phyloP scores from a whole-genome alignment of 2,797 vertebrate species.

The Gymnodraco acuticeps region DNA sequence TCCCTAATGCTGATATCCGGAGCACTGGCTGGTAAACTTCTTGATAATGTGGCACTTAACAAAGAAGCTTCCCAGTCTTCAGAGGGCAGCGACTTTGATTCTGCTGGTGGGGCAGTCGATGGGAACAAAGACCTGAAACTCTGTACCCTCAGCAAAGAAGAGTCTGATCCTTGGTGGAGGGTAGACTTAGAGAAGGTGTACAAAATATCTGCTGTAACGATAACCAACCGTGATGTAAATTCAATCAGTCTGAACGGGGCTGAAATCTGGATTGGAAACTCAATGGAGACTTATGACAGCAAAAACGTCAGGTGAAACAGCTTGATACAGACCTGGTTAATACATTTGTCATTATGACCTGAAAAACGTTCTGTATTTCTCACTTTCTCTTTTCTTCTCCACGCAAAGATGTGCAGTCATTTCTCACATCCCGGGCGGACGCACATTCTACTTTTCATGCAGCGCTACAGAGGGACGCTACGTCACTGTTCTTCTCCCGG shows the following conservation, averaged over 20 bases:
- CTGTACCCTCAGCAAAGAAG: background rate
- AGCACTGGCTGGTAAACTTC: constrained; percentile 26
- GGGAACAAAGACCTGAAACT: background rate
- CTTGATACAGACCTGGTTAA: background rate
- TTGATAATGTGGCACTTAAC: constrained; percentile 28
- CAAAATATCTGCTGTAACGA: background rate
- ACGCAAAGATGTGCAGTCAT: constrained; percentile 10
- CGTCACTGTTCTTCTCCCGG: constrained; percentile 18
- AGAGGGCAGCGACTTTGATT: rapidly evolving
- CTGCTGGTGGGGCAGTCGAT: constrained; percentile 18
- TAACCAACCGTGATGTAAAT: background rate
- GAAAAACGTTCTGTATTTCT: background rate
- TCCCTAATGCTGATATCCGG: constrained; percentile 5
- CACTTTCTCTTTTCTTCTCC: background rate
- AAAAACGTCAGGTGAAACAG: constrained; percentile 1
- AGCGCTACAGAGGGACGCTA: background rate
- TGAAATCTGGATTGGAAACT: constrained; percentile 27
- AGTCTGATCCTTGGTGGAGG: constrained; percentile 48
- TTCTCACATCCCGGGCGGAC: background rate
- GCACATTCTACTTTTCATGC: constrained; percentile 5
- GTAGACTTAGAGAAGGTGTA: constrained; percentile 18
- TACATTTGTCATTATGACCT: background rate
- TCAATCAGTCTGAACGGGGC: constrained; percentile 2
- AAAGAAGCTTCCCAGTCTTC: constrained; percentile 25
- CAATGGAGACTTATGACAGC: background rate